phyloP scores from a whole-genome alignment of 2,113 vertebrate genomes.

The Marmota monax region DNA sequence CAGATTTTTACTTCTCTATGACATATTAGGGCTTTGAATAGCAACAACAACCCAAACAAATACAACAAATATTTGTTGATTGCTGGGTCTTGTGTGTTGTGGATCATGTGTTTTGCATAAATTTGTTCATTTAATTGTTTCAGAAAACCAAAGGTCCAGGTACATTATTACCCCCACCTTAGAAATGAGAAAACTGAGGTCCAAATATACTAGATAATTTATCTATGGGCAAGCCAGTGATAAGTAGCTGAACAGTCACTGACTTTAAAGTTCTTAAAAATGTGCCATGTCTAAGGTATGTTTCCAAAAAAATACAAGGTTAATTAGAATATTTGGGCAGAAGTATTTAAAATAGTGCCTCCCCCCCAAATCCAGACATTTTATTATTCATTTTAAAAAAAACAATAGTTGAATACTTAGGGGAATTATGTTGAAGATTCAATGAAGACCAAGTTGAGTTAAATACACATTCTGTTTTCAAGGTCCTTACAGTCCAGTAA shows the following conservation, averaged over 20 bases:
- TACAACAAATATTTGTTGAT: not conserved
- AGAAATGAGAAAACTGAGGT: slow-evolving; percentile 34
- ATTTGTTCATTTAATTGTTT: slow-evolving; percentile 18
- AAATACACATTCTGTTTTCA: slow-evolving; percentile 4
- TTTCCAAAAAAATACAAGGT: not conserved
- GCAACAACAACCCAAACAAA: not conserved
- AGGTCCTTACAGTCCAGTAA: not conserved
- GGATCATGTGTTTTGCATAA: not conserved
- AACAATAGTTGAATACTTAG: not conserved
- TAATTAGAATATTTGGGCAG: not conserved
- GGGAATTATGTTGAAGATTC: not conserved
- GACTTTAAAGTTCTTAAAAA: slow-evolving; percentile 35
- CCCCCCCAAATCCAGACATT: not conserved
- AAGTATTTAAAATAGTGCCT: slow-evolving; percentile 26
- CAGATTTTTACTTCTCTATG: not conserved
- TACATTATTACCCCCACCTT: not conserved
- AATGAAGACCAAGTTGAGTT: not conserved
- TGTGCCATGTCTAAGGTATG: not conserved
- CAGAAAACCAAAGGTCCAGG: slow-evolving; percentile 16
- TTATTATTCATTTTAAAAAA: slow-evolving; percentile 37
- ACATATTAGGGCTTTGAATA: not conserved
- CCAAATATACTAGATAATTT: not conserved
- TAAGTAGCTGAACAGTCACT: slow-evolving; percentile 13
- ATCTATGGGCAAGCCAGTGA: not conserved
- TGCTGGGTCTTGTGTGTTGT: not conserved